Evolutionary conservation across 2,797 vertebrate species (phyloP).

Genomic region (Cottoperca gobio): DNA sequence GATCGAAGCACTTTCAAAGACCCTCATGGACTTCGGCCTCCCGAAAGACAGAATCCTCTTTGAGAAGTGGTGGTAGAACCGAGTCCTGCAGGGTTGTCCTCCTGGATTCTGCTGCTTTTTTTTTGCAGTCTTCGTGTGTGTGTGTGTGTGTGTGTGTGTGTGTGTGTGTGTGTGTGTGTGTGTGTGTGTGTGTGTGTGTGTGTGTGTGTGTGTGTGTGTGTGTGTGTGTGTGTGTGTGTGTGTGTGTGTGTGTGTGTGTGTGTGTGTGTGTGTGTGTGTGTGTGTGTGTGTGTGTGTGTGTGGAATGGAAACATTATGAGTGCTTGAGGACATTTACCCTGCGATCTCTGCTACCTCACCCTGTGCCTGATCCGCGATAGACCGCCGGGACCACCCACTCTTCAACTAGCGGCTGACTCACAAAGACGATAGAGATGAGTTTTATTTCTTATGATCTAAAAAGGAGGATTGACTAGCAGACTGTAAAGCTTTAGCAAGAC

Average conservation of each 20-base stretch:
- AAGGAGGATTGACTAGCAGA: conserved; percentile 17
- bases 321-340: conserved; percentile 19
- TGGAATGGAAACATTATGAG: conserved; percentile 20
- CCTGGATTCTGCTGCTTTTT: not conserved
- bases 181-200: too few species aligned
- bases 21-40: conserved; percentile 85
- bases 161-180: too few species aligned
- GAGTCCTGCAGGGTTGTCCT: not conserved
- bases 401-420: conserved; percentile 28
- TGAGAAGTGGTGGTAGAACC: conserved; percentile 98
- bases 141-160: too few species aligned
- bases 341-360: conserved; percentile 26
- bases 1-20: conserved; percentile 90
- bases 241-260: too few species aligned
- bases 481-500: not conserved
- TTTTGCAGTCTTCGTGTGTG: not conserved
- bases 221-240: too few species aligned
- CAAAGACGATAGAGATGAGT: conserved; percentile 17
- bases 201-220: too few species aligned
- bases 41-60: conserved; percentile 89
- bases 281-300: too few species aligned
- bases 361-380: conserved; percentile 17
- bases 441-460: conserved; percentile 28
- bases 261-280: too few species aligned
- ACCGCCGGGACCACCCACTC: conserved; percentile 24